phyloP scores from a whole-genome alignment of 1,140 invertebrate genomes.

The Lamellibrachia luymesi region DNA sequence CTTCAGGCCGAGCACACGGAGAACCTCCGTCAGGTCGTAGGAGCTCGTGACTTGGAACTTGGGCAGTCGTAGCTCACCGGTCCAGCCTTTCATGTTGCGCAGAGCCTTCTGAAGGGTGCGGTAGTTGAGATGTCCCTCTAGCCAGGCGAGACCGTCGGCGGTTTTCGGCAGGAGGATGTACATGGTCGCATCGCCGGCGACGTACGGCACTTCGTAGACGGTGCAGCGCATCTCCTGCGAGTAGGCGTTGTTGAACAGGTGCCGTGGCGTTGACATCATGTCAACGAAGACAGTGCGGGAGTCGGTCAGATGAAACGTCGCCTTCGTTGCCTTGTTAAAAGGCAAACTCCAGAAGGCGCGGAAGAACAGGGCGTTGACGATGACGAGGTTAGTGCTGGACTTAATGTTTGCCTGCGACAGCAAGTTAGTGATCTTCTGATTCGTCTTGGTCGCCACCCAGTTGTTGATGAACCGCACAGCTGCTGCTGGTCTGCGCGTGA shows the following conservation, averaged over 20 bases:
- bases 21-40: neutral
- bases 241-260: neutral
- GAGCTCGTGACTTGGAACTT: neutral
- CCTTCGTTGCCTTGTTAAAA: neutral
- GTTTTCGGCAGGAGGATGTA: neutral
- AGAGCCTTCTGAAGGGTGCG: neutral
- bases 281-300: neutral
- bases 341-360: neutral
- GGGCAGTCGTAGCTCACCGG: neutral
- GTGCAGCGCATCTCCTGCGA: neutral
- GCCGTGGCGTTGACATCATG: neutral
- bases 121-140: neutral
- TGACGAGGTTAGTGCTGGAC: neutral
- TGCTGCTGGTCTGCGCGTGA: neutral
- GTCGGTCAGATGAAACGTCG: neutral
- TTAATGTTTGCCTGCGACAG: neutral
- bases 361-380: constrained; percentile 20
- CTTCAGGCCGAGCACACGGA: neutral
- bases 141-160: neutral
- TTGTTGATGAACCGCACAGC: constrained; percentile 2
- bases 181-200: neutral
- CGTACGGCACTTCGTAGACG: neutral
- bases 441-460: constrained; percentile 7
- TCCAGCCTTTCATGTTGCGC: neutral
- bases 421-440: constrained; percentile 11